Conservation (phyloP, 2,888 invertebrate genomes). For the Mamestra brassicae region DNA sequence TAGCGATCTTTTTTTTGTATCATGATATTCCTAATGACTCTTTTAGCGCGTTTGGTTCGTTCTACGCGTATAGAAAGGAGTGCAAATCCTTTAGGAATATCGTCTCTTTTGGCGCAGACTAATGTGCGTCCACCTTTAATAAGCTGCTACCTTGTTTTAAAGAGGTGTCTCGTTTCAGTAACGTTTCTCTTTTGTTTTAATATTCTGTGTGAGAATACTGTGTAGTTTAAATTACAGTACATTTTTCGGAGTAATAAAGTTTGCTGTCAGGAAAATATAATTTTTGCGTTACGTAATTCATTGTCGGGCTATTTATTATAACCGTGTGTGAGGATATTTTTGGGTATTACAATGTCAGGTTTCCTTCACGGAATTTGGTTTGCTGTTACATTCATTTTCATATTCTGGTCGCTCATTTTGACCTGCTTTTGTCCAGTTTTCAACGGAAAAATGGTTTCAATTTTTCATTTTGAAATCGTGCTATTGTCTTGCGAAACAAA, state of each 20-base stretch:
- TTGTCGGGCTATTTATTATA: conserved; percentile 16
- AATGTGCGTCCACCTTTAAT: conserved; percentile 9
- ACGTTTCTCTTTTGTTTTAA: conserved; percentile 36
- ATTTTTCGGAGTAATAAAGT: conserved; percentile 24
- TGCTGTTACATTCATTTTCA: not conserved
- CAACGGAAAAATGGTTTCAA: not conserved
- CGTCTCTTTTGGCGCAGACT: too few relatives aligned
- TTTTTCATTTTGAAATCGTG: not conserved
- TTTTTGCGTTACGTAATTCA: not conserved
- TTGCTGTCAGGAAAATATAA: conserved; percentile 16
- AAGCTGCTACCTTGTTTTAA: conserved; percentile 27
- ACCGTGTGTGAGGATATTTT: not conserved
- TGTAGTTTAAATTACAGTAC: conserved; percentile 16
- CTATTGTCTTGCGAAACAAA: not conserved
- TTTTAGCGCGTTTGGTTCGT: too few relatives aligned
- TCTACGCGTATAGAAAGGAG: too few relatives aligned
- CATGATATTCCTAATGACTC: too few relatives aligned
- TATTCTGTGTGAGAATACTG: conserved; percentile 34
- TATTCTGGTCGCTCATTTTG: not conserved
- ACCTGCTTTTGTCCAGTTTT: not conserved
- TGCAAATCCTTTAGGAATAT: not conserved
- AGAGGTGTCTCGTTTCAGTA: conserved; percentile 25
- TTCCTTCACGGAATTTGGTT: not conserved
- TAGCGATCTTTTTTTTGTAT: too few relatives aligned
- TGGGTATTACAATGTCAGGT: not conserved